A percentile compares a stretch with the other conserved stretches of the same genome.
Evolutionary conservation across 2,113 vertebrate species (phyloP).

Genomic region (Xenus cinereus): DNA sequence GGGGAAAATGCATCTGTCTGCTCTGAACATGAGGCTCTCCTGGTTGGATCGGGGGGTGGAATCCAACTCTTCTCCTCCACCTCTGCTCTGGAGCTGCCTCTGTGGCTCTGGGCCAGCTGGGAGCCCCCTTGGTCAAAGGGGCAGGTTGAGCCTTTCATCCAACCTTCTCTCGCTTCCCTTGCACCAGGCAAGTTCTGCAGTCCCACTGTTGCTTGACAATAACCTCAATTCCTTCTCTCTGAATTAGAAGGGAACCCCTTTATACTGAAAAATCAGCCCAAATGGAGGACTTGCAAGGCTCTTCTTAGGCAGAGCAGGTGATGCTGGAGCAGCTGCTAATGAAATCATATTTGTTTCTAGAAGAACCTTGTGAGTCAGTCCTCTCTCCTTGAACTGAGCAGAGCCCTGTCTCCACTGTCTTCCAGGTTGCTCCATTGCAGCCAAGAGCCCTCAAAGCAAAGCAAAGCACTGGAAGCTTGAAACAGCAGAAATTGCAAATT

Average conservation of each 20-base stretch:
- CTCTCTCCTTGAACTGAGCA: background rate
- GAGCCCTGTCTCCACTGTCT: background rate
- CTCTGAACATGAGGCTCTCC: background rate
- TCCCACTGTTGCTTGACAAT: background rate
- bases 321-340: background rate
- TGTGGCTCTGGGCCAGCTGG: background rate
- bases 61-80: background rate
- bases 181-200: background rate
- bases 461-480: background rate
- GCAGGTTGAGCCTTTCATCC: background rate
- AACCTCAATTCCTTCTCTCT: background rate
- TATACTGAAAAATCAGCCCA: background rate
- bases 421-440: background rate
- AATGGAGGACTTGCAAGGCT: background rate
- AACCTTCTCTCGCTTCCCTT: background rate
- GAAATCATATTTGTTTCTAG: background rate
- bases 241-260: background rate
- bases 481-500: background rate
- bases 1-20: background rate
- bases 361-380: background rate
- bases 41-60: background rate
- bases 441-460: background rate
- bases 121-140: background rate
- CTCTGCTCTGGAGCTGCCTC: background rate
- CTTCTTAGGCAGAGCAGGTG: background rate